Evolutionary conservation across 2,888 invertebrate species (phyloP).

Genomic region (Standfussiana lucernea): DNA sequence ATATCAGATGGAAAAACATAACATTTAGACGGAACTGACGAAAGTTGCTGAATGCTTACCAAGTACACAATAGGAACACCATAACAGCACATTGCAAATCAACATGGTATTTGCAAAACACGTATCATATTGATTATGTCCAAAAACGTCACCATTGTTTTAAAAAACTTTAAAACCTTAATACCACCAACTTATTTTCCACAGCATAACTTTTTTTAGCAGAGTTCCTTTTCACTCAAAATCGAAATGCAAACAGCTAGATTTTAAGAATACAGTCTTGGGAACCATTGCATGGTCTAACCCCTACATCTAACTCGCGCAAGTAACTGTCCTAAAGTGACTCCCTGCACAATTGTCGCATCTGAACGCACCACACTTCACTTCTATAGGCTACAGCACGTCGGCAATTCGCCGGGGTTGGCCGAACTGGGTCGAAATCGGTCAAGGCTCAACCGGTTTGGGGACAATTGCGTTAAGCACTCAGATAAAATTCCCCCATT

Average conservation of each 20-base stretch:
- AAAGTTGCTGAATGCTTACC: slow-evolving; percentile 43
- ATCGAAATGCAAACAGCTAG: neutral
- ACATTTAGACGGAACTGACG: neutral
- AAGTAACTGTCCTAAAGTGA: slow-evolving; percentile 20
- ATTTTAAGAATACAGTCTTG: neutral
- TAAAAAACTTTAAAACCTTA: neutral
- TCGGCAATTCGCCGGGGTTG: slow-evolving; percentile 53
- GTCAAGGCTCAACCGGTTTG: slow-evolving; percentile 60
- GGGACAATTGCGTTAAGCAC: slow-evolving; percentile 57
- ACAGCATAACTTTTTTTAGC: neutral
- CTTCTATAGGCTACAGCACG: slow-evolving; percentile 12
- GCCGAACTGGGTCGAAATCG: slow-evolving; percentile 55
- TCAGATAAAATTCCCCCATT: slow-evolving; percentile 53
- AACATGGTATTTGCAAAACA: slow-evolving; percentile 41
- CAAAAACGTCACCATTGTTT: slow-evolving; percentile 1
- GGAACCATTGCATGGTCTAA: neutral
- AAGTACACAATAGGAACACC: slow-evolving; percentile 27
- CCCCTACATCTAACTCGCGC: neutral
- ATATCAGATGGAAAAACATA: neutral
- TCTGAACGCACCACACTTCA: slow-evolving; percentile 50
- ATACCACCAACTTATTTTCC: neutral
- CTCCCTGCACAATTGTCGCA: slow-evolving; percentile 6
- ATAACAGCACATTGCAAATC: slow-evolving; percentile 49
- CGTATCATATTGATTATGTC: neutral
- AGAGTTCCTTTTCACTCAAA: neutral